Base-by-base conservation (phyloP, 2,113 vertebrate species). In the Sceloporus tristichus region DNA sequence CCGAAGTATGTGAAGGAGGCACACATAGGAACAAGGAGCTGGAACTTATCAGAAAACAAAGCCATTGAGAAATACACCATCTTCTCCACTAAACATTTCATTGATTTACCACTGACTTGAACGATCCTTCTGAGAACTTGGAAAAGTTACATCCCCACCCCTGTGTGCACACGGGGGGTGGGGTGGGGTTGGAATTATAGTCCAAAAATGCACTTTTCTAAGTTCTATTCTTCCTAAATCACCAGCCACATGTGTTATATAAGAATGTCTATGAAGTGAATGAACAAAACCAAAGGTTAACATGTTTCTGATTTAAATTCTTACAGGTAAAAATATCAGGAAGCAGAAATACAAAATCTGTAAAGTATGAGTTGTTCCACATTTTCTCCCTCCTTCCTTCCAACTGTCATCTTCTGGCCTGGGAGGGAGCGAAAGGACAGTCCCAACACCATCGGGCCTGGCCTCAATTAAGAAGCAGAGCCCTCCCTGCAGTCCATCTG, bases 1-100 rank as follows among this genome's bases (percentile, higher is more conserved):
- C 77, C 19, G 73, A 21, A 40, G 5, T 0, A 0, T 0, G 0
- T 73, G 70, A 80, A 2, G 85, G 75, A 18, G 84, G 0, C 56
- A 66, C 65, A 70, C 16, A 27, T 6, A 79, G 59, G 9, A 68
- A 85, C 65, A 78, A n/a, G 65, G 16, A 23, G 9, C 87, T 19
- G 0, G 0, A 1, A 18, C 14, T 62, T 62, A 62, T 62, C 11
- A 18, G 18, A 62, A 62, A 62, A 71, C 27, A 71, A 29, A 71
- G 27, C 29, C 18, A 1, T 73, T 75, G 34, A 9, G 10, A 75
- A 34, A 85, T 21, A 2, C 0, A 73, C 29, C 34, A 76, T 48
- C 4, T 25, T 4, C 0, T 2, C 0, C 38, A 65, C 29, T 87
- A 79, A 53, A 13, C 16, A 21, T 23, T 77, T 48, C 8, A 48